Conservation (phyloP, 1,140 invertebrate genomes). For the Thaumatotibia leucotreta region DNA sequence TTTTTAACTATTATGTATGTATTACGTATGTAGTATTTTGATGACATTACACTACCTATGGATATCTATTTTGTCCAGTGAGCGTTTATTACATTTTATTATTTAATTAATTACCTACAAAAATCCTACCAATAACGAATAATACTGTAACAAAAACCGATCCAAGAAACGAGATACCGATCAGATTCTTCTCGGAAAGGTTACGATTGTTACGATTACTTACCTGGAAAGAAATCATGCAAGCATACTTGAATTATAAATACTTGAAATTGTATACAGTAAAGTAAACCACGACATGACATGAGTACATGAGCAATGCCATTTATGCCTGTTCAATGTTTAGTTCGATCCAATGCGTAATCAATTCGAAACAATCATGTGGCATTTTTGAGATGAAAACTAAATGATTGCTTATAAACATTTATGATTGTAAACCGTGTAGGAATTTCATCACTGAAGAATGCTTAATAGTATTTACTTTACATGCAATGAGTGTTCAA, state of each 20-base stretch:
- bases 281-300: neutral
- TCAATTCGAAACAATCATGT: neutral
- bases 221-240: neutral
- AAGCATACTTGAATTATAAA: neutral
- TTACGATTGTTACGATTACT: neutral
- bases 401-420: constrained; percentile 2
- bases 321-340: neutral
- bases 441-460: neutral
- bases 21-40: too few relatives aligned
- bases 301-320: neutral
- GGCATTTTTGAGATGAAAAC: neutral
- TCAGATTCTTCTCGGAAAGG: neutral
- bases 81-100: too few relatives aligned
- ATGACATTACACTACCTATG: too few relatives aligned
- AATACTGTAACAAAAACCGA: neutral
- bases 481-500: too few relatives aligned
- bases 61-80: too few relatives aligned
- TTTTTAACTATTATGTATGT: too few relatives aligned
- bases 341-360: neutral
- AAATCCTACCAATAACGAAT: neutral
- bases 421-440: neutral
- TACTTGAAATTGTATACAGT: neutral
- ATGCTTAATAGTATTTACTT: too few relatives aligned
- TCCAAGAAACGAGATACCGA: neutral
- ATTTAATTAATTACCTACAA: neutral